These are phyloP conservation scores for Uria lomvia DNA, from an alignment of 2,113 vertebrate genomes.

Conservation along the genomic window DNA sequence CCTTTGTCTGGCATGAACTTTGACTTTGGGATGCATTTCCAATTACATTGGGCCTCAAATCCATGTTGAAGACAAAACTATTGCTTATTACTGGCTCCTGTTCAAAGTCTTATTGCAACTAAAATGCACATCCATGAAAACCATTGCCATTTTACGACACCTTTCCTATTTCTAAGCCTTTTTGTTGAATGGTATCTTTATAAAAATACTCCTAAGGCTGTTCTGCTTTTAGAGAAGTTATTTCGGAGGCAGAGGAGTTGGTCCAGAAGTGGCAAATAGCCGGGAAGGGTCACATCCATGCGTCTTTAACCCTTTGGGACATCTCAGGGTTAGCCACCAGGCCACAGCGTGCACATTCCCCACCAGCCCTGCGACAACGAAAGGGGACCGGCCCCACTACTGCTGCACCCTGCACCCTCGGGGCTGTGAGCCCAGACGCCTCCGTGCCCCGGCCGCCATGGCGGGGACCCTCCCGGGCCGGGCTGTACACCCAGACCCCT, in stretches of 20 bases:
- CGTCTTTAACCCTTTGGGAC: not conserved
- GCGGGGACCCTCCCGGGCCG: too few species aligned
- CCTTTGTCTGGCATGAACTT: not conserved
- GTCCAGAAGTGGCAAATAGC: not conserved
- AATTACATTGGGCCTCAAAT: not conserved
- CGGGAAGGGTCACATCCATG: rapidly evolving
- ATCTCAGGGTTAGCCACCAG: too few species aligned
- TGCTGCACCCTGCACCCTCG: not conserved
- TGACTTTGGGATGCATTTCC: not conserved
- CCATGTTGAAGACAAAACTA: not conserved
- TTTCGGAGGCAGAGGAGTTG: not conserved
- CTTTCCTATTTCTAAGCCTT: not conserved
- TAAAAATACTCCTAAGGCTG: not conserved
- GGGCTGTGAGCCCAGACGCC: not conserved
- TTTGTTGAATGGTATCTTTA: not conserved
- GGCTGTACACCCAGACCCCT: not conserved
- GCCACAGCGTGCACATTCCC: not conserved
- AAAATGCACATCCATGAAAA: not conserved
- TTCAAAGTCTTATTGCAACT: not conserved
- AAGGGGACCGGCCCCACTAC: rapidly evolving
- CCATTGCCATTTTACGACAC: not conserved
- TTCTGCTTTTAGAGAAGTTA: not conserved
- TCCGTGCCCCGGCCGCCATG: too few species aligned
- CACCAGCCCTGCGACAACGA: not conserved
- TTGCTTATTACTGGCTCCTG: not conserved